Percentiles rank a stretch among this genome's conserved stretches.
These are phyloP conservation scores for Nephrotoma appendiculata DNA, from an alignment of 2,888 invertebrate genomes.

Conservation along the genomic window DNA sequence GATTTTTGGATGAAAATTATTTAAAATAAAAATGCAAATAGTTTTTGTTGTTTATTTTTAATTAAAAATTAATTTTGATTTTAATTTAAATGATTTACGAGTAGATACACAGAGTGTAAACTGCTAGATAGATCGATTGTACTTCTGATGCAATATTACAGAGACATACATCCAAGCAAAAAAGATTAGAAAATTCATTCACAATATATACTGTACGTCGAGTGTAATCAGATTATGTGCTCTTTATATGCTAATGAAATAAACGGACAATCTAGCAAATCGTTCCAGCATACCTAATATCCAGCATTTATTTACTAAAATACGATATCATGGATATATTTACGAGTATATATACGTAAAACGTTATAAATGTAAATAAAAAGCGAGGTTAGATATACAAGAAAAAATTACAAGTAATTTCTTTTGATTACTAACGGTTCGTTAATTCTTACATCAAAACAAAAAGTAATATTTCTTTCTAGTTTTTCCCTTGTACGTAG, in stretches of 20 bases:
- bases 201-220: not conserved
- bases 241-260: not conserved
- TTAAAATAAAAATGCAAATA: not conserved
- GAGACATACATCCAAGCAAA: not conserved
- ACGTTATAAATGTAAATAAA: not conserved
- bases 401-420: not conserved
- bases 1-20: not conserved
- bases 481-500: not conserved
- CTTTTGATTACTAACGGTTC: not conserved
- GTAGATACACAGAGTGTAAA: not conserved
- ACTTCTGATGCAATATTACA: not conserved
- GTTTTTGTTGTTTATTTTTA: not conserved
- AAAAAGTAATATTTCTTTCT: not conserved
- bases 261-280: not conserved
- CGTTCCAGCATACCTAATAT: not conserved
- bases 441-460: not conserved
- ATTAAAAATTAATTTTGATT: not conserved
- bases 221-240: not conserved
- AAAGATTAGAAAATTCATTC: not conserved
- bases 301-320: not conserved
- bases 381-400: not conserved
- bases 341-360: not conserved
- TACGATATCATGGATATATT: not conserved
- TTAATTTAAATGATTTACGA: not conserved
- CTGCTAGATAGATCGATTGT: not conserved